Evolutionary conservation across 2,888 invertebrate species (phyloP), one percentile per base, ranked within the genome.

Genomic region (Rhabditoides inermis): DNA sequence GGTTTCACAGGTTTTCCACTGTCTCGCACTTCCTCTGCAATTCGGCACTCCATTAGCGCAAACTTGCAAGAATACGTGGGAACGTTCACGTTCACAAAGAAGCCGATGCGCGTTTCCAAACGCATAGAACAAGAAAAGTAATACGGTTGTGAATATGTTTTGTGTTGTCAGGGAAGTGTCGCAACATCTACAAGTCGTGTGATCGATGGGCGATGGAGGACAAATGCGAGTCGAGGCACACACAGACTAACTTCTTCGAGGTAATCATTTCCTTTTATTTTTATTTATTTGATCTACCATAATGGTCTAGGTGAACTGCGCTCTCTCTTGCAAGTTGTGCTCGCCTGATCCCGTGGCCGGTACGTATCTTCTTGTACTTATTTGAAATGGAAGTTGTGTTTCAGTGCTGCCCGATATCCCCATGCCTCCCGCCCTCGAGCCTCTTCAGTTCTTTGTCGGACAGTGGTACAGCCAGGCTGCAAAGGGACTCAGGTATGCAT

Each of bases 131-230:
- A 40, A 39, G 26, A 46, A 4, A 45, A 15, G 30, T 26, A 37
- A 18, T 36, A 26, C 20, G 15, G 39, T 25, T 49, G 36, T 22
- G 36, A 36, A 32, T 49, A 18, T 36, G 26, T n/a, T n/a, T n/a
- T n/a, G n/a, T n/a, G n/a, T n/a, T 47, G 60, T 32, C 53, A 76
- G 76, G 76, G 39, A 70, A 73, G 36, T 76, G 76, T 62, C 69
- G 74, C 27, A 71, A 76, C 58, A 74, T 76, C 37, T 76, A 76
- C 63, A 64, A 73, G 54, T 69, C 70, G 50, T 76, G 76, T 55
- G 72, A 72, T 41, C 61, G 74, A 25, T 76, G 76, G 76, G 72
- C 73, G 15, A 56, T 68, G 50, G 75, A 76, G 54, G 72, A 72
- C 48, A 73, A 73, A 46, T 76, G 76, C 48, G 69, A 68, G 37